Percentiles rank a stretch among this genome's conserved stretches.
These are phyloP conservation scores for Pedionomus torquatus DNA, from an alignment of 2,113 vertebrate species.

Conservation along the genomic window DNA sequence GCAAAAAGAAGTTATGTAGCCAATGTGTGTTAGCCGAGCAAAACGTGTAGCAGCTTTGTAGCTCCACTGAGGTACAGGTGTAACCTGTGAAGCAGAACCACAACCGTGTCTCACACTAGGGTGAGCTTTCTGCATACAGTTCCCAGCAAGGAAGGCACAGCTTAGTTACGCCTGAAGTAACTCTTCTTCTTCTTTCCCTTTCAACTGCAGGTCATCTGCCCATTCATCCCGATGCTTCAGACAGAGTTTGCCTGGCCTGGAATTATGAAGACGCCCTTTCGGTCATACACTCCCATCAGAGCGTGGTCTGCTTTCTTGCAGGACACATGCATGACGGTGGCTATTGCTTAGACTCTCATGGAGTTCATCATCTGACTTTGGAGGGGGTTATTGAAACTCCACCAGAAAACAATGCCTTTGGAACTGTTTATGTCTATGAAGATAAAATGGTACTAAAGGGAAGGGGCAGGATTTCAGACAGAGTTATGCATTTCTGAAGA, in stretches of 20 bases:
- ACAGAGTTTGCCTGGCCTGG: conserved; percentile 85
- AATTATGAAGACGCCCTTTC: conserved; percentile 83
- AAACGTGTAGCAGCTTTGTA: not conserved
- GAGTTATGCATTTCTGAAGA: conserved; percentile 75
- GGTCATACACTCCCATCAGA: conserved; percentile 79
- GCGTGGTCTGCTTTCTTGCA: conserved; percentile 88
- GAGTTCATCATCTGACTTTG: conserved; percentile 88
- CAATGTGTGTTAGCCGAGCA: accelerated
- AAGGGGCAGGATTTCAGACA: conserved; percentile 80
- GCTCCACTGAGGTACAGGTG: not conserved
- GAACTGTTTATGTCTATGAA: conserved; percentile 83
- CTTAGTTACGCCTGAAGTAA: not conserved
- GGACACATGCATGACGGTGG: conserved; percentile 90
- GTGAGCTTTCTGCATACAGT: not conserved
- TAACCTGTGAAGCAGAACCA: not conserved
- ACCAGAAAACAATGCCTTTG: conserved; percentile 85
- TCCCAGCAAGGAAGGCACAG: not conserved
- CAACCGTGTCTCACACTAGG: accelerated
- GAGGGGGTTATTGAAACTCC: conserved; percentile 90
- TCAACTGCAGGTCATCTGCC: conserved; percentile 87
- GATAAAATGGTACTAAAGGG: conserved; percentile 91
- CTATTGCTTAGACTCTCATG: conserved; percentile 79
- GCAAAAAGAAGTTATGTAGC: not conserved
- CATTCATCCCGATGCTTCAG: conserved; percentile 82
- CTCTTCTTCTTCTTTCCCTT: not conserved